Evolutionary conservation across 2,888 invertebrate genomes (phyloP).

Genomic region (Ennomos fuscantarius): DNA sequence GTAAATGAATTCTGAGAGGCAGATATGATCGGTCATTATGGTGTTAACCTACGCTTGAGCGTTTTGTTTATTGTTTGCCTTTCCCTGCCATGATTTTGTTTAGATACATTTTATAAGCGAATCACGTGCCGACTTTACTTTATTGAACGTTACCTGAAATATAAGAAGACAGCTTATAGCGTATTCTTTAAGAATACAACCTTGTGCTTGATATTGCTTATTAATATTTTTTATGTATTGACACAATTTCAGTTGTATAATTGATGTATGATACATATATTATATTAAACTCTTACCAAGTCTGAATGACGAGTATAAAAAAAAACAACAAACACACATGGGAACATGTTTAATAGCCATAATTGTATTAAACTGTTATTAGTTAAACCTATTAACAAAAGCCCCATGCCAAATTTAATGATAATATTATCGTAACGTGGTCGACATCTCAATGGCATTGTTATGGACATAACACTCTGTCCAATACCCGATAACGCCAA

Average conservation of each 20-base stretch:
- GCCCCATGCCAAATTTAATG: constrained; percentile 42
- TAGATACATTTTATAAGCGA: constrained; percentile 23
- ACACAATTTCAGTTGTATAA: no score
- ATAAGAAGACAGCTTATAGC: constrained; percentile 27
- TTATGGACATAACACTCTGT: constrained; percentile 47
- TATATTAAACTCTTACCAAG: no score
- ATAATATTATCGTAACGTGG: constrained; percentile 43
- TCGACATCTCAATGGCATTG: constrained; percentile 49
- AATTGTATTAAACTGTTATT: constrained; percentile 7
- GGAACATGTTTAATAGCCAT: constrained; percentile 4
- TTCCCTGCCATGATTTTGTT: constrained; percentile 32
- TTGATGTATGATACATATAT: no score
- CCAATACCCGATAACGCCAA: constrained; percentile 49
- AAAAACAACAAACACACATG: background rate
- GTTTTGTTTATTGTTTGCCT: constrained; percentile 36
- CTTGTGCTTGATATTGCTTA: constrained; percentile 17
- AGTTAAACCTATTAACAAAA: constrained; percentile 22
- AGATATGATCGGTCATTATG: constrained; percentile 46
- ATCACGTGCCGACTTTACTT: constrained; percentile 30
- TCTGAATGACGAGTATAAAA: no score
- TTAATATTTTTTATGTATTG: background rate
- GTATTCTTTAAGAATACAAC: constrained; percentile 18
- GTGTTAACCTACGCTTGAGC: constrained; percentile 34
- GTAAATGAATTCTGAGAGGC: constrained; percentile 53
- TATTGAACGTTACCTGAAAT: constrained; percentile 30